Conservation (phyloP, 2,797 vertebrate species). For the Danionella dracula region DNA sequence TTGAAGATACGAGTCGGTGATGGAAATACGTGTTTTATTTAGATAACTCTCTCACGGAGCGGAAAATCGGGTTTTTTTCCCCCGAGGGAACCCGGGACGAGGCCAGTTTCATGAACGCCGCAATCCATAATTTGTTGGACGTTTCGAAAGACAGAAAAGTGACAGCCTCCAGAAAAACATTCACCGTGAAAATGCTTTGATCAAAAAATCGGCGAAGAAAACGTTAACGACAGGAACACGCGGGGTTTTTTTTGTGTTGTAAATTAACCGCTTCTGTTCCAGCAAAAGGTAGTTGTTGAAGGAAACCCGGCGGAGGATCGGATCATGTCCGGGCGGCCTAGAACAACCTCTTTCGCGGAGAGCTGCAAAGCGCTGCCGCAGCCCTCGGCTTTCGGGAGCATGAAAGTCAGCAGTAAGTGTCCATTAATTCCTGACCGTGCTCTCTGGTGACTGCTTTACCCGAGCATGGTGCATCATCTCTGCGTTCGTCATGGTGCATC, state of each 20-base stretch:
- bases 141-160: too few relatives aligned
- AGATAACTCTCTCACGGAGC: neutral
- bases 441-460: neutral
- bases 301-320: slow-evolving; percentile 58
- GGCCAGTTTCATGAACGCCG: slow-evolving; percentile 70
- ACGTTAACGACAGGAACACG: too few relatives aligned
- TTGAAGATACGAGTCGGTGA: slow-evolving; percentile 63
- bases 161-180: too few relatives aligned
- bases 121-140: slow-evolving; percentile 53
- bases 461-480: slow-evolving; percentile 35
- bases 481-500: slow-evolving; percentile 37
- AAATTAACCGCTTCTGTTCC: slow-evolving; percentile 52
- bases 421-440: neutral
- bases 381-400: slow-evolving; percentile 96
- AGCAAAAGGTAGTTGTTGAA: too few relatives aligned
- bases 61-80: slow-evolving; percentile 45
- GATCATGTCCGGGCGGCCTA: slow-evolving; percentile 96
- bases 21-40: slow-evolving; percentile 40
- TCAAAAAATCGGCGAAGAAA: too few relatives aligned
- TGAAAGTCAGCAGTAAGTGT: slow-evolving; percentile 99
- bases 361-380: slow-evolving; percentile 98
- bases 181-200: too few relatives aligned
- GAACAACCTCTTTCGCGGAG: slow-evolving; percentile 99
- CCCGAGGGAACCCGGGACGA: slow-evolving; percentile 57
- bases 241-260: slow-evolving; percentile 21